Conservation (phyloP, 2,113 vertebrate species). For the Nibea coibor region DNA sequence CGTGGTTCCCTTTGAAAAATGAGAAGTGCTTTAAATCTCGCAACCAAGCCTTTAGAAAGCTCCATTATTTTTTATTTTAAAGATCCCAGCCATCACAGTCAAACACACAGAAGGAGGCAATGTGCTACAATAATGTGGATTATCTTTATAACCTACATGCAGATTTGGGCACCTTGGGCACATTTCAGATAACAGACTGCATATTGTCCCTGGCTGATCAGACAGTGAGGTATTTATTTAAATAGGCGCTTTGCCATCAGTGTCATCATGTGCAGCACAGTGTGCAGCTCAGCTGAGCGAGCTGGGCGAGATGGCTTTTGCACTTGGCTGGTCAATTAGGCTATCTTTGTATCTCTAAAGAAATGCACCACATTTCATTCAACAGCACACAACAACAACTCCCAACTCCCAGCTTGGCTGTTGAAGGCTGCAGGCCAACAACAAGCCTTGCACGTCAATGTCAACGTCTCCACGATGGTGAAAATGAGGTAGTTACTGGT, state of each 20-base stretch:
- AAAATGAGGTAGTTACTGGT: neutral
- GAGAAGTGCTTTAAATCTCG: conserved; percentile 50
- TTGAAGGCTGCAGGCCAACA: conserved; percentile 60
- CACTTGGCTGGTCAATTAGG: conserved; percentile 71
- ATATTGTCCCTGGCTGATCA: conserved; percentile 16
- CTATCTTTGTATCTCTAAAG: conserved; percentile 18
- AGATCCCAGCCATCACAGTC: neutral
- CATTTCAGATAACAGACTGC: neutral
- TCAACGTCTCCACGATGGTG: conserved; percentile 36
- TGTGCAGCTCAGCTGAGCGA: conserved; percentile 31
- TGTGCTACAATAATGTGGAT: conserved; percentile 9
- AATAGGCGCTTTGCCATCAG: neutral
- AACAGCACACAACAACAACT: conserved; percentile 51
- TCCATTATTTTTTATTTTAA: conserved; percentile 6
- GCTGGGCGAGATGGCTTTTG: conserved; percentile 27
- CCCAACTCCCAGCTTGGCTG: neutral
- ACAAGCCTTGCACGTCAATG: conserved; percentile 62
- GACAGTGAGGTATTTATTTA: neutral
- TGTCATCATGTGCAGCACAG: neutral
- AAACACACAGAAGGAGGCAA: neutral
- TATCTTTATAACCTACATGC: neutral
- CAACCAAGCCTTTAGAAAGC: conserved; percentile 38
- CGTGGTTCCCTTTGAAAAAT: conserved; percentile 53
- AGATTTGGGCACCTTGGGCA: no score
- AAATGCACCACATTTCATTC: conserved; percentile 39